These are phyloP conservation scores for Eueides isabella DNA, from an alignment of 1,140 invertebrate genomes.

Conservation along the genomic window DNA sequence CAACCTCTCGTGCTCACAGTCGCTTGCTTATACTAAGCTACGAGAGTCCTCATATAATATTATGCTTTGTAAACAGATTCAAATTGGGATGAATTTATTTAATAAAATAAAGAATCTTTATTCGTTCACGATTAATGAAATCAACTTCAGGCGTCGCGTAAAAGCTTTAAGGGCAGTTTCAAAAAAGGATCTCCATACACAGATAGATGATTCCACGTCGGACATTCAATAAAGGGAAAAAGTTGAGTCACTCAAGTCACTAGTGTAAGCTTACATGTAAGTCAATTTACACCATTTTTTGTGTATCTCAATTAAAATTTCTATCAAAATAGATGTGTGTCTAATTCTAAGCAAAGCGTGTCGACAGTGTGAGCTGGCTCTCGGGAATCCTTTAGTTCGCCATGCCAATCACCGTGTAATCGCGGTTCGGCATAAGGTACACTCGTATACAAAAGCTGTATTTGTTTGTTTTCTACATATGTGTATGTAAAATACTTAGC, in stretches of 20 bases:
- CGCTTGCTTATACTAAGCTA: too few species aligned
- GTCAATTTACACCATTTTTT: slow-evolving; percentile 21
- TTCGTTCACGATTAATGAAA: neutral
- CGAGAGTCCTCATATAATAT: too few species aligned
- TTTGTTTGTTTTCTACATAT: neutral
- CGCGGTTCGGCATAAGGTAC: slow-evolving; percentile 23
- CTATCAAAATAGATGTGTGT: slow-evolving; percentile 31
- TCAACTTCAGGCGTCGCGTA: neutral
- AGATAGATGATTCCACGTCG: neutral
- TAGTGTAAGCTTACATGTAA: neutral
- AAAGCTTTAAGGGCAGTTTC: neutral
- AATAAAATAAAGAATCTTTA: neutral
- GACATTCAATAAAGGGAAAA: neutral
- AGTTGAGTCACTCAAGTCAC: neutral
- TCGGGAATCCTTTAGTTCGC: slow-evolving; percentile 38
- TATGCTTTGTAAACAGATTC: too few species aligned
- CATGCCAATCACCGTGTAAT: slow-evolving; percentile 59
- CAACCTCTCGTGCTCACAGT: too few species aligned
- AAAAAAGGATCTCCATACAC: neutral
- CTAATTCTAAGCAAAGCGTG: slow-evolving; percentile 42
- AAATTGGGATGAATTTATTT: too few species aligned
- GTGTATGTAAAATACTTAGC: too few species aligned
- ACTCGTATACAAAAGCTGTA: neutral
- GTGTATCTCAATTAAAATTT: slow-evolving; percentile 26
- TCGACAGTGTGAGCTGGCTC: slow-evolving; percentile 36